Base-by-base conservation (phyloP, 1,140 invertebrate genomes). In the Drosophila guanche region DNA sequence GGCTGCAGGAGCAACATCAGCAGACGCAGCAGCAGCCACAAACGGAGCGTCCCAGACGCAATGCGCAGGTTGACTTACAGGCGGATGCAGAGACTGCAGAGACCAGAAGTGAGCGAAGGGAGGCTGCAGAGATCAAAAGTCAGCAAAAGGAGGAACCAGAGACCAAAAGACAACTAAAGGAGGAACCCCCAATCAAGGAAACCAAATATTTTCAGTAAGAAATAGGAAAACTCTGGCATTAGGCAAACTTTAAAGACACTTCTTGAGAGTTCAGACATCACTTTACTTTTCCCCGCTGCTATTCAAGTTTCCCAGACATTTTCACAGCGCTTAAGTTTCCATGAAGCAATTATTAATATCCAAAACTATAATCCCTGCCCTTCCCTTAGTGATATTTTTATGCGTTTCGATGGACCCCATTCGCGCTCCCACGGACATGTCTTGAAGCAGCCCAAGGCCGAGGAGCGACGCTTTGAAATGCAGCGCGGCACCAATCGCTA, bases 401-500 rank as follows among this genome's bases (percentile, higher is more conserved):
- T 90, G 79, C 56, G 79, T 7, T 89, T 86, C 3, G 61, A 84
- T 56, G 71, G 66, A 10, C 70, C 84, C 23, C 46, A 74, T 10
- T 55, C 55, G 2, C 72, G 68, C 10, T 84, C 70, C 40, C 68
- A 73, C 14, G 89, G 89, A 0, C 89, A 90, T 48, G 84, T 90
- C 4, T 20, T 90, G 23, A 63, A 62, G 54, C 62, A 84, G 48
- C 83, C 83, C 0, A 53, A 83, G 37, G 42, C 48, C 6, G 74
- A 65, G 61, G 59, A 81, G 14, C 60, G 68, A 12, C 83, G 78
- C 46, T 77, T 79, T 29, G 83, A 89, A 20, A 20, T 65, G 0
- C 85, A 89, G n/a, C 55, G 76, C 2, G 83, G 85, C 69, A 90
- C 86, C 62, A 85, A 85, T 40, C 89, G 89, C 42, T 89, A 89